A percentile compares a stretch with the other conserved stretches of the same genome.
These are phyloP conservation scores for Helicolenus hilgendorfi DNA, from an alignment of 2,797 vertebrate species.

Conservation along the genomic window DNA sequence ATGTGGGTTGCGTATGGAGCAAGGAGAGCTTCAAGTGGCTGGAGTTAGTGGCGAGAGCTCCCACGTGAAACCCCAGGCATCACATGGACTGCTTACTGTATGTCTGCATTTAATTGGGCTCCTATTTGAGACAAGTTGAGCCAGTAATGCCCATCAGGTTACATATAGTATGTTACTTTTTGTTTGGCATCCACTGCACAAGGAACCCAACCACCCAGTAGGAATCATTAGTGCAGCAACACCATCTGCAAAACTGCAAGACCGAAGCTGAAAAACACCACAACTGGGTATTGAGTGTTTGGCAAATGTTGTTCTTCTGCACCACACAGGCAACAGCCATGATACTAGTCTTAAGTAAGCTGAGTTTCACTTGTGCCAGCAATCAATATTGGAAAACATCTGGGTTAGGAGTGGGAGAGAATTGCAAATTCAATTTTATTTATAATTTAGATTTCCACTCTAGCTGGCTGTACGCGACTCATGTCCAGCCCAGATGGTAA, in stretches of 20 bases:
- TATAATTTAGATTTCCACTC: constrained; percentile 7
- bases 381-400: constrained; percentile 36
- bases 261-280: constrained; percentile 24
- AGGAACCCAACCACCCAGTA: constrained; percentile 38
- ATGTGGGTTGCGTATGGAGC: background rate
- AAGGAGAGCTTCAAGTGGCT: background rate
- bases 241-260: constrained; percentile 52
- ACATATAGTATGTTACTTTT: constrained; percentile 19
- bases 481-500: background rate
- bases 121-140: constrained; percentile 20
- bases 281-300: constrained; percentile 21
- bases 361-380: background rate
- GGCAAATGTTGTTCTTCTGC: constrained; percentile 6
- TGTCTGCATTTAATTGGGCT: constrained; percentile 48
- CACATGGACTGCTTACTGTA: background rate
- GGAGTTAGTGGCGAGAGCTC: background rate
- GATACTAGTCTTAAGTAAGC: background rate
- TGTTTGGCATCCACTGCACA: constrained; percentile 56
- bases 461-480: background rate
- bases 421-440: constrained; percentile 26
- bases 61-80: background rate
- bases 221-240: constrained; percentile 60
- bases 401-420: background rate
- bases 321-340: background rate
- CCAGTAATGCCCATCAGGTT: constrained; percentile 32